phyloP scores from a whole-genome alignment of 2,113 vertebrate species.

The Cichladusa arquata region DNA sequence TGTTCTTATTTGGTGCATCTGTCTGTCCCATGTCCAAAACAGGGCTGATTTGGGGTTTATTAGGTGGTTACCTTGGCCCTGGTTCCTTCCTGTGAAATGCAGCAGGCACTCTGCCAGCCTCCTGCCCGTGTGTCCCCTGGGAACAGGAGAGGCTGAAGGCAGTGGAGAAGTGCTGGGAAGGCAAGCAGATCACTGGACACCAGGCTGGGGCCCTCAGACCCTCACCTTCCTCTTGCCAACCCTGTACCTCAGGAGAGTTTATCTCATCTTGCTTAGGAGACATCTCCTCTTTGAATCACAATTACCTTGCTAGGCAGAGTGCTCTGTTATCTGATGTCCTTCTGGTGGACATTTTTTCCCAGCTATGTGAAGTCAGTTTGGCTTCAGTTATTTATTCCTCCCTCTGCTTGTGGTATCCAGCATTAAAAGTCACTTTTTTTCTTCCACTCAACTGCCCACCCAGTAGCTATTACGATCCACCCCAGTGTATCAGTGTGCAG shows the following conservation, averaged over 20 bases:
- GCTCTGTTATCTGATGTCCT: background rate
- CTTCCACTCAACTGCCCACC: background rate
- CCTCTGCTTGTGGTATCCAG: background rate
- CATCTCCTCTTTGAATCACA: background rate
- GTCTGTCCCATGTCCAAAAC: fast-evolving
- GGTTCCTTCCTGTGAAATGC: background rate
- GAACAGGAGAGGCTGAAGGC: background rate
- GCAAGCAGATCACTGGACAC: background rate
- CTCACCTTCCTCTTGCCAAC: background rate
- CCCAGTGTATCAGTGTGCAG: fast-evolving
- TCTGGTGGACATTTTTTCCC: background rate
- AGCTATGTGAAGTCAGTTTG: background rate
- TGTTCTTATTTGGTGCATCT: background rate
- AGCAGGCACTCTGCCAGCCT: fast-evolving
- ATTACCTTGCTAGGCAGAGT: background rate
- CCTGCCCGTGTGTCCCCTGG: fast-evolving
- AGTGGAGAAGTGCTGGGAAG: background rate
- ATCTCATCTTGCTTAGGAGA: background rate
- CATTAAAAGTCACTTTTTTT: background rate
- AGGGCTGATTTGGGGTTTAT: background rate
- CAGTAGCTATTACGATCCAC: background rate
- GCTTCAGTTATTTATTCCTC: background rate
- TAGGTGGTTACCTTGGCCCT: background rate
- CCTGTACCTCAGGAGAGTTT: background rate
- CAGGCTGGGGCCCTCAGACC: background rate